Evolutionary conservation across 2,113 vertebrate species (phyloP).

Genomic region (Rhineura floridana): DNA sequence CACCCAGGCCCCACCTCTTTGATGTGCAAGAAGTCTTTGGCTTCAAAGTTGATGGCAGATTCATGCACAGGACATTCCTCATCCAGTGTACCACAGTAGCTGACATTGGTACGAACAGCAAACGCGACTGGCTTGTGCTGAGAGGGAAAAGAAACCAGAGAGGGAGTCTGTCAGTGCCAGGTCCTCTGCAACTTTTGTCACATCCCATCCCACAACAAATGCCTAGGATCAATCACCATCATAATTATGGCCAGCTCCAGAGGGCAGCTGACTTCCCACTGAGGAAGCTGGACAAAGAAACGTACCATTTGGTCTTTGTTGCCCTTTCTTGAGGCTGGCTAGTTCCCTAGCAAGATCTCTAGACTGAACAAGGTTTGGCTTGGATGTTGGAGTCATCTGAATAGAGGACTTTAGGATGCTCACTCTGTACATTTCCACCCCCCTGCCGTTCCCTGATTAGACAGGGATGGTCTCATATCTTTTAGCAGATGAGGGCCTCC

Average conservation of each 20-base stretch:
- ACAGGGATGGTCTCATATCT: background rate
- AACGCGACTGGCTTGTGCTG: slow-evolving; percentile 93
- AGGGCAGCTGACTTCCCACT: no score
- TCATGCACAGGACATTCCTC: slow-evolving; percentile 96
- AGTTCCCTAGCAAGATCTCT: background rate
- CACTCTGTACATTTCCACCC: background rate
- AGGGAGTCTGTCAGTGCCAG: background rate
- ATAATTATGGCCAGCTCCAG: background rate
- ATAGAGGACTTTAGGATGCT: background rate
- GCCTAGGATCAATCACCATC: background rate
- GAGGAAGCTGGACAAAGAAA: background rate
- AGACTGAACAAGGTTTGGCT: background rate
- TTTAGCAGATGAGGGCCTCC: background rate
- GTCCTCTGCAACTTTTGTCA: background rate
- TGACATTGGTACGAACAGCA: slow-evolving; percentile 95
- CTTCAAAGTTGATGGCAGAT: slow-evolving; percentile 95
- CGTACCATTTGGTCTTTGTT: background rate
- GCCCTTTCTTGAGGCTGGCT: background rate
- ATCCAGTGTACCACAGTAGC: slow-evolving; percentile 93
- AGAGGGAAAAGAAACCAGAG: background rate
- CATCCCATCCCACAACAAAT: background rate
- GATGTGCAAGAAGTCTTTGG: slow-evolving; percentile 99
- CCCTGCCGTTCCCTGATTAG: background rate
- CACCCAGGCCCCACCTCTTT: slow-evolving; percentile 83
- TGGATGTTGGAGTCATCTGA: background rate